Evolutionary conservation across 2,113 vertebrate genomes (phyloP).

Genomic region (Calidris pugnax): DNA sequence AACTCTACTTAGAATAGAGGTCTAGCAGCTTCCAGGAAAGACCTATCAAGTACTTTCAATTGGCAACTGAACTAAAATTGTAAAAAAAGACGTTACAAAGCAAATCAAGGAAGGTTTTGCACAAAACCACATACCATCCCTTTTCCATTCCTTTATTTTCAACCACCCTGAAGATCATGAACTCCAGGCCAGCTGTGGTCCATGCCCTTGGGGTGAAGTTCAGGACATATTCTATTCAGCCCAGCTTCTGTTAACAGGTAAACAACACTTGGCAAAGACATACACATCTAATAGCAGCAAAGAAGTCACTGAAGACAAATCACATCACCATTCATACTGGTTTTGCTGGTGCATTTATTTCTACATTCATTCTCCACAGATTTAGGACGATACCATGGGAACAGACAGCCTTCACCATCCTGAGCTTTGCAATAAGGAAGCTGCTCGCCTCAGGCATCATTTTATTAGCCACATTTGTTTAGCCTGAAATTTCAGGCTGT

Average conservation of each 20-base stretch:
- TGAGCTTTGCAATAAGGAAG: not conserved
- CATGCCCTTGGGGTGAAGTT: not conserved
- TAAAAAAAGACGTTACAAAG: not conserved
- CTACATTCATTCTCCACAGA: slow-evolving; percentile 34
- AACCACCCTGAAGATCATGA: not conserved
- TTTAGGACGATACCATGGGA: not conserved
- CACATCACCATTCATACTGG: not conserved
- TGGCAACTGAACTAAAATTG: not conserved
- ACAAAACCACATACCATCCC: not conserved
- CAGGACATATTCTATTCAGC: not conserved
- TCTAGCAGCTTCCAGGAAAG: not conserved
- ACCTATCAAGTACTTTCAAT: not conserved
- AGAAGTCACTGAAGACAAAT: not conserved
- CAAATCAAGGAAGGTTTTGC: not conserved
- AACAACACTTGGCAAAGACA: not conserved
- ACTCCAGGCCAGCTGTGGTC: slow-evolving; percentile 11
- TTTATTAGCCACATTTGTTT: not conserved
- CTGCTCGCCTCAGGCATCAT: not conserved
- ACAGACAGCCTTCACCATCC: not conserved
- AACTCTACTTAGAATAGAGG: not conserved
- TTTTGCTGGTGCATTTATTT: slow-evolving; percentile 54
- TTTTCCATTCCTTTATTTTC: slow-evolving; percentile 10
- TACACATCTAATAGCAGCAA: slow-evolving; percentile 34
- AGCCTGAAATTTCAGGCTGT: not conserved
- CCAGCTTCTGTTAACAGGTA: not conserved